These are phyloP conservation scores for Teleogryllus oceanicus DNA, from an alignment of 2,888 invertebrate genomes.

Conservation along the genomic window DNA sequence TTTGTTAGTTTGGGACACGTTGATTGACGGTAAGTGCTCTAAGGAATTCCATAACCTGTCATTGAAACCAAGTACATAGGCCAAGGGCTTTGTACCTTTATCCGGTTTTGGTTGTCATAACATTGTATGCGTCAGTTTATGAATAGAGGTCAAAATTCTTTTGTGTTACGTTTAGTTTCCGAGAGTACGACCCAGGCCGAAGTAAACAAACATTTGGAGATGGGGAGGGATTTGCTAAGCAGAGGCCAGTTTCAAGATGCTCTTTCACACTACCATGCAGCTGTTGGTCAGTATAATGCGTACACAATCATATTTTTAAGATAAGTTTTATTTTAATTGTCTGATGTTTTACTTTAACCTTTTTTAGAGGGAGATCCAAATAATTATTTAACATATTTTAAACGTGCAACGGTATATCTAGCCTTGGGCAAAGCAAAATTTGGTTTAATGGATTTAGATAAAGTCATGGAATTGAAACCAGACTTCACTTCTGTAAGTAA, in stretches of 20 bases:
- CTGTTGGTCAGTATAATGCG: constrained; percentile 71
- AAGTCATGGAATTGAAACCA: constrained; percentile 87
- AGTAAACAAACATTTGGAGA: constrained; percentile 88
- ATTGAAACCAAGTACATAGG: constrained; percentile 23
- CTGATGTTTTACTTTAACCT: constrained; percentile 79
- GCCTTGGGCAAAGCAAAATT: constrained; percentile 94
- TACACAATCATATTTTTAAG: constrained; percentile 58
- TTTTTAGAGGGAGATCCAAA: constrained; percentile 84
- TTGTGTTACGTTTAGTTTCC: constrained; percentile 55
- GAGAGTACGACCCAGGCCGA: constrained; percentile 70
- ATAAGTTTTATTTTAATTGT: constrained; percentile 95
- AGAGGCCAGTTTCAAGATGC: constrained; percentile 94
- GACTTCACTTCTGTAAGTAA: constrained; percentile 85
- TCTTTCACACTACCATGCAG: constrained; percentile 94
- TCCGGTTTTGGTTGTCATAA: too few relatives aligned
- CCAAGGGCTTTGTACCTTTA: too few relatives aligned
- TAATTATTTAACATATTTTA: constrained; percentile 94
- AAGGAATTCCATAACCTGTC: constrained; percentile 43
- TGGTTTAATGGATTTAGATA: constrained; percentile 89
- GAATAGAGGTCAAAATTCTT: constrained; percentile 18
- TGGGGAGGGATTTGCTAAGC: constrained; percentile 87
- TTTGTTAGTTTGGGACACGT: constrained; percentile 63
- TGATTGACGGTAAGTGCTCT: constrained; percentile 61
- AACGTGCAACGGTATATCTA: constrained; percentile 92
- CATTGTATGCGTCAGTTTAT: too few relatives aligned